These are phyloP conservation scores for Ornithorhynchus anatinus DNA, from an alignment of 2,113 vertebrate species.

Conservation along the genomic window DNA sequence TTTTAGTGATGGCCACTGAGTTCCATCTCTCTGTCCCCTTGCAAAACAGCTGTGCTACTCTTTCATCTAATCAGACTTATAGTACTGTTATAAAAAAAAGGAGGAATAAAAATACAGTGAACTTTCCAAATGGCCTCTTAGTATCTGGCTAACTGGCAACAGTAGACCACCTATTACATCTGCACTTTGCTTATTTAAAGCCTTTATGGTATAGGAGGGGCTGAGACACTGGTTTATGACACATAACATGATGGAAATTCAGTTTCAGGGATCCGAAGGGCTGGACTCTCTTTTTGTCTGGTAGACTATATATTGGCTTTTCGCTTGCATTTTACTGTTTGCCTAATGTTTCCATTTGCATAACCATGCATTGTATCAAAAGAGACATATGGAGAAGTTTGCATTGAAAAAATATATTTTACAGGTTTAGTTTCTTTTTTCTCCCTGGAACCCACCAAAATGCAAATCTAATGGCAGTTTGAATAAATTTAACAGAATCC, in stretches of 20 bases:
- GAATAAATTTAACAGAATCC: no score
- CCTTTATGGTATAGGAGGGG: neutral
- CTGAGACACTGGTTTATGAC: neutral
- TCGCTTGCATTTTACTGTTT: neutral
- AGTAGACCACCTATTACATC: neutral
- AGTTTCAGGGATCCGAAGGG: neutral
- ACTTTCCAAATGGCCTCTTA: neutral
- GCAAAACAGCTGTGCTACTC: neutral
- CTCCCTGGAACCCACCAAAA: neutral
- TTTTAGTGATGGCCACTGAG: slow-evolving; percentile 10
- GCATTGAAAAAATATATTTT: neutral
- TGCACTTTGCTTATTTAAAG: neutral
- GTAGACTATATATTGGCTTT: neutral
- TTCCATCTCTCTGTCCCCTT: slow-evolving; percentile 34
- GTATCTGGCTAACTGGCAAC: neutral
- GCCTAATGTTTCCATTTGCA: neutral
- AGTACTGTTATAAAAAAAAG: neutral
- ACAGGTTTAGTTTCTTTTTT: neutral
- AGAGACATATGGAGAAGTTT: neutral
- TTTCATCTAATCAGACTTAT: slow-evolving; percentile 2
- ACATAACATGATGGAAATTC: neutral
- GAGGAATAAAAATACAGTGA: slow-evolving; percentile 3
- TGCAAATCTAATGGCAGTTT: no score
- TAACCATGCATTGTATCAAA: neutral
- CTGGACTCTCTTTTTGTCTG: neutral